Base-by-base conservation (phyloP, 1,140 invertebrate genomes). In the Marisa cornuarietis region DNA sequence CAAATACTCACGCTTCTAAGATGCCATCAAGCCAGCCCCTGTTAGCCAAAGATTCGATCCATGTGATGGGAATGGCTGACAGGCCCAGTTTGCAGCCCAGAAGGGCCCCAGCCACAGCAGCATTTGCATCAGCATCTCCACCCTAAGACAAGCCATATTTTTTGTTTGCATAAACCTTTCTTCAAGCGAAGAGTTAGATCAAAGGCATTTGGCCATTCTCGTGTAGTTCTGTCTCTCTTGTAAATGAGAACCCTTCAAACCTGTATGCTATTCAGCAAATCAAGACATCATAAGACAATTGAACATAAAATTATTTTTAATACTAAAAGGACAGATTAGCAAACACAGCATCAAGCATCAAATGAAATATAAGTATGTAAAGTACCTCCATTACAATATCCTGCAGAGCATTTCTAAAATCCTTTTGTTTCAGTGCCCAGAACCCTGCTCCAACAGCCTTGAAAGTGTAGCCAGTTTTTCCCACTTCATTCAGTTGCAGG, bases 41-140 rank as follows among this genome's bases (percentile, higher is more conserved):
- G 78, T 88, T 81, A 66, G 69, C 71, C 9, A 89, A 79, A 24
- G 82, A 80, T 58, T 87, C 84, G 24, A 87, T 82, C 89, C 89
- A 90, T 6, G 85, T 81, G 66, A 79, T 71, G 4, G 89, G 89
- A 22, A 89, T 83, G n/a, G 84, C 86, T 61, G 87, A 81, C 26
- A 87, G 78, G 13, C 89, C 88, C 24, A 89, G 80, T 83, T 88
- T 89, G 84, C 88, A 89, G 14, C 89, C 89, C 13, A 89, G 73
- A 52, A 90, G 26, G n/a, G 89, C 86, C 26, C 89, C 89, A 65
- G 86, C 88, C 58, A 89, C 87, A 69, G 87, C 85, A 58, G 85
- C 86, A 84, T 90, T 90, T 14, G 88, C 87, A 81, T 90, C 89
- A 66, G 89, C 85, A 84, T 90, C 89, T 42, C 89, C 89, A 71